A percentile compares a stretch with the other conserved stretches of the same genome.
Evolutionary conservation across 2,797 vertebrate species (phyloP).

Genomic region (Chromis chromis): DNA sequence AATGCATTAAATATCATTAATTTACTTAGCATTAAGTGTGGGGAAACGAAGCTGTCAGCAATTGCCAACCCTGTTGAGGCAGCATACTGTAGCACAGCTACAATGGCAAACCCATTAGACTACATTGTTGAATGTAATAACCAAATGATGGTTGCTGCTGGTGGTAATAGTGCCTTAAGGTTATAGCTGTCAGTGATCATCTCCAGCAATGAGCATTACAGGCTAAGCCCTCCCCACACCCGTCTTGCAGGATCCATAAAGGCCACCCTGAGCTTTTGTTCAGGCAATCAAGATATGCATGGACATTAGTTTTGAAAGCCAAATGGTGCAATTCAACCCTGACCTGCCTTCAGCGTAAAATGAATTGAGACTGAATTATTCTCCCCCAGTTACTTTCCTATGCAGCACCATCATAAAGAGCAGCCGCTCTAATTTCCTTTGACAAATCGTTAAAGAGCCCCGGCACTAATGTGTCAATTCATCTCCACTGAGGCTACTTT

Average conservation of each 20-base stretch:
- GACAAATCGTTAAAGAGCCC: constrained; percentile 81
- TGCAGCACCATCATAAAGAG: constrained; percentile 73
- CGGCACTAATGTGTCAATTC: constrained; percentile 77
- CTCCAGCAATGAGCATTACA: constrained; percentile 82
- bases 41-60: constrained; percentile 53
- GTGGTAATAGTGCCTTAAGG: constrained; percentile 84
- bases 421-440: constrained; percentile 82
- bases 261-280: constrained; percentile 84
- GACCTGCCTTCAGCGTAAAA: constrained; percentile 83
- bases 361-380: constrained; percentile 82
- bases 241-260: constrained; percentile 81
- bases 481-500: constrained; percentile 69
- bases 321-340: constrained; percentile 86
- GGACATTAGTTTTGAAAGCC: constrained; percentile 83
- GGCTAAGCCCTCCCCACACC: constrained; percentile 71
- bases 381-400: constrained; percentile 79
- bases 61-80: constrained; percentile 30
- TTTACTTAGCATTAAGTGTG: constrained; percentile 18
- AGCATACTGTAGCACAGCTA: constrained; percentile 58
- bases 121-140: constrained; percentile 83
- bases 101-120: constrained; percentile 74
- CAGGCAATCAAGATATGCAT: constrained; percentile 85
- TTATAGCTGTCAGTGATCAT: constrained; percentile 85
- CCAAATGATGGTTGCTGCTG: constrained; percentile 82
- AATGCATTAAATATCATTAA: constrained; percentile 32